These are phyloP conservation scores for Sebastolobus altivelis DNA, from an alignment of 2,797 vertebrate genomes.

Conservation along the genomic window DNA sequence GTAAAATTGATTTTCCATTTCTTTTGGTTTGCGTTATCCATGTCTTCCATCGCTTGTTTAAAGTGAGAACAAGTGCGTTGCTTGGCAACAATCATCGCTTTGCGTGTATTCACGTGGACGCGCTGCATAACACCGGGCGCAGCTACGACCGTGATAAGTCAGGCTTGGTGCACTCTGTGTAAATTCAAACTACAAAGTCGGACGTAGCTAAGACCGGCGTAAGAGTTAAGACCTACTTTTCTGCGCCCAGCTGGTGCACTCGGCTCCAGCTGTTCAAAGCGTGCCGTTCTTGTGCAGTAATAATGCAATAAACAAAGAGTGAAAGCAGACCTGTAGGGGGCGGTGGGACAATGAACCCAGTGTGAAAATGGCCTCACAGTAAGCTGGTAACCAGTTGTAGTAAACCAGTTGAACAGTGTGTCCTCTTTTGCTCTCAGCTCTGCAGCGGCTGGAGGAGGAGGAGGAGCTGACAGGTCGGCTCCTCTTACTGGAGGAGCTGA, in stretches of 20 bases:
- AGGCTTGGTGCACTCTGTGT: background rate
- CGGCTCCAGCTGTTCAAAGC: background rate
- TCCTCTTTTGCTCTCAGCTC: conserved; percentile 29
- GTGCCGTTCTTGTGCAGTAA: background rate
- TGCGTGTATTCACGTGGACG: accelerated
- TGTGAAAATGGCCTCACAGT: background rate
- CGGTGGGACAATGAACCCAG: background rate
- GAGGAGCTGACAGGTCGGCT: conserved; percentile 33
- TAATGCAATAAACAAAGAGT: background rate
- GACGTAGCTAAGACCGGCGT: background rate
- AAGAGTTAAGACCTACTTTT: no score
- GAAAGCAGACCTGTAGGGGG: background rate
- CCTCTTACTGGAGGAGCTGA: conserved; percentile 43
- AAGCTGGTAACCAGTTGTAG: background rate
- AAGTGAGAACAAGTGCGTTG: no score
- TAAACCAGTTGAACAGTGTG: background rate
- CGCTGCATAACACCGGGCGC: background rate
- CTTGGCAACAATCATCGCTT: no score
- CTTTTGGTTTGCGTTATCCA: no score
- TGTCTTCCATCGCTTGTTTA: no score
- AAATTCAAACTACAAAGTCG: background rate
- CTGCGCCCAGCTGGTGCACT: no score
- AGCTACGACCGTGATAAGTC: background rate
- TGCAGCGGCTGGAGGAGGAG: conserved; percentile 47
- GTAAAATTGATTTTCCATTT: no score